Evolutionary conservation across 2,113 vertebrate species (phyloP).

Genomic region (Labeo catla): DNA sequence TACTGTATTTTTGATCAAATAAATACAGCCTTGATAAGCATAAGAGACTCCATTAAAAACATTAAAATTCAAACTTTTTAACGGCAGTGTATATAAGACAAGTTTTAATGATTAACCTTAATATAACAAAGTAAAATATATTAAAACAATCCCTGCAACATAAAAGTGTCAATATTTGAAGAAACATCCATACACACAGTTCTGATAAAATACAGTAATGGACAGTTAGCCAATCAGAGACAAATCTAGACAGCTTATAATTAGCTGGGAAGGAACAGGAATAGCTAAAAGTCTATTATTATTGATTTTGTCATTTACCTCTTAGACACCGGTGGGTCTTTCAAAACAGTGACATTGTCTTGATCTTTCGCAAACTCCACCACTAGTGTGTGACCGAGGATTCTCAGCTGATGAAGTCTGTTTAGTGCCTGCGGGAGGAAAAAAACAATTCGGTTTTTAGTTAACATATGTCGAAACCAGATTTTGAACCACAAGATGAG

Average conservation of each 20-base stretch:
- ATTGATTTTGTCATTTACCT: slow-evolving; percentile 62
- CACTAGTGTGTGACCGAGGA: slow-evolving; percentile 88
- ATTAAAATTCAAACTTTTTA: no score
- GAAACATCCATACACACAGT: background rate
- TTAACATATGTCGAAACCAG: background rate
- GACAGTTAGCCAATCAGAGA: background rate
- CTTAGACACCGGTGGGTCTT: slow-evolving; percentile 78
- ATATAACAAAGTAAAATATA: background rate
- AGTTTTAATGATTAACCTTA: background rate
- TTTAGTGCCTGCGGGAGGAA: slow-evolving; percentile 81
- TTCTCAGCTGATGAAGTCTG: slow-evolving; percentile 89
- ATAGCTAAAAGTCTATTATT: slow-evolving; percentile 4
- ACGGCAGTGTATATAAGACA: no score
- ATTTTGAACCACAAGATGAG: background rate
- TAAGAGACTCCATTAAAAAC: no score
- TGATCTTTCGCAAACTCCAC: slow-evolving; percentile 92
- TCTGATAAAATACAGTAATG: background rate
- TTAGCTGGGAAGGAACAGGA: background rate
- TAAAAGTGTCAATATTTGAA: background rate
- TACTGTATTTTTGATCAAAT: no score
- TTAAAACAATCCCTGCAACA: background rate
- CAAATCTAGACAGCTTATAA: background rate
- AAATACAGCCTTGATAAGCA: no score
- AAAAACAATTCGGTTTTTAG: background rate
- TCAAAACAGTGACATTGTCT: slow-evolving; percentile 78